phyloP scores from a whole-genome alignment of 1,140 invertebrate genomes.

The Papilio xuthus region DNA sequence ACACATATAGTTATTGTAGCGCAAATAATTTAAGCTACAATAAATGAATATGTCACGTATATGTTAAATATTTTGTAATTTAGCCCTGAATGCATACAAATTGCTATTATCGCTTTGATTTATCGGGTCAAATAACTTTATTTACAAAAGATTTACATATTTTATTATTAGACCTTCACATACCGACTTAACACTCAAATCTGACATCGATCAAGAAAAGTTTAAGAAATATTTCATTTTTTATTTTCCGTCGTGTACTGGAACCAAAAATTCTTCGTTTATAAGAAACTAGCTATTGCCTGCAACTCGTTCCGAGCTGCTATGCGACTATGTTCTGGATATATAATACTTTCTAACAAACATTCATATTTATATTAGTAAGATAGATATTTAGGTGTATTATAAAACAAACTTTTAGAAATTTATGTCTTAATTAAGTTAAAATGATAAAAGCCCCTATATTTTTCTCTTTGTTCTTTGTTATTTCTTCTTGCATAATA shows the following conservation, averaged over 20 bases:
- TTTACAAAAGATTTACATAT: constrained; percentile 2
- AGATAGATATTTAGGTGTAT: no score
- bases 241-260: background rate
- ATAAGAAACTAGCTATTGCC: no score
- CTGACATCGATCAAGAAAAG: constrained; percentile 21
- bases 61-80: constrained; percentile 19
- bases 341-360: no score
- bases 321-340: no score
- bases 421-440: no score
- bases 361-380: no score
- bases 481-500: background rate
- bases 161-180: background rate
- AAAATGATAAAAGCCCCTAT: background rate
- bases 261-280: background rate
- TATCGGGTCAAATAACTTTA: constrained; percentile 16
- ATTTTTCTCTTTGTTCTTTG: background rate
- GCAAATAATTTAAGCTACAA: background rate
- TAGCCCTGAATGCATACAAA: constrained; percentile 23
- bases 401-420: no score
- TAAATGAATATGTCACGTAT: background rate
- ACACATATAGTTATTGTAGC: background rate
- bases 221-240: constrained; percentile 35
- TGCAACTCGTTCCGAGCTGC: no score
- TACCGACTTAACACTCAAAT: background rate
- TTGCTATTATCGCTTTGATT: constrained; percentile 1